A percentile compares a stretch with the other conserved stretches of the same genome.
Evolutionary conservation across 2,797 vertebrate species (phyloP).

Genomic region (Sphaeramia orbicularis): DNA sequence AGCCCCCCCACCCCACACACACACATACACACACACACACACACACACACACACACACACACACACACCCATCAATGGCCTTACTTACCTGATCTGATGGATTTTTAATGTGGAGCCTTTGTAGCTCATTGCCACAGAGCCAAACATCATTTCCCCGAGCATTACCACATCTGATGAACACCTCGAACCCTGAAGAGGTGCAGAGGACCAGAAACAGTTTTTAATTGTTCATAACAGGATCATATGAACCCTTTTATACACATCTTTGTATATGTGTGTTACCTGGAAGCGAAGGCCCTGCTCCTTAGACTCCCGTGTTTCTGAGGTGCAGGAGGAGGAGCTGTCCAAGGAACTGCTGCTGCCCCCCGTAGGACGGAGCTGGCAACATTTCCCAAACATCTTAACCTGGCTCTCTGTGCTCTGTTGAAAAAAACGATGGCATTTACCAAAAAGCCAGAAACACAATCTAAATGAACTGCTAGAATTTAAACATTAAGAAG

Average conservation of each 20-base stretch:
- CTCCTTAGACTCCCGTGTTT: constrained; percentile 90
- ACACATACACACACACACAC: too few species aligned
- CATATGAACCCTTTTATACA: too few species aligned
- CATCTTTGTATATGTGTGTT: not conserved
- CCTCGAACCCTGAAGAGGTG: constrained; percentile 85
- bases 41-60: too few species aligned
- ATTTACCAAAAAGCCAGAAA: not conserved
- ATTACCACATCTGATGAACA: constrained; percentile 96
- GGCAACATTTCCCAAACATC: constrained; percentile 95
- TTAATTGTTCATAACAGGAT: too few species aligned
- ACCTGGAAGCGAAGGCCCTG: constrained; percentile 84
- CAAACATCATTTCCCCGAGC: constrained; percentile 99
- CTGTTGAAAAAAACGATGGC: constrained; percentile 66
- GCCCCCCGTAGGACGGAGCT: constrained; percentile 92
- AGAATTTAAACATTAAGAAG: too few species aligned
- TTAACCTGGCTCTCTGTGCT: constrained; percentile 91
- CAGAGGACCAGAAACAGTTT: not conserved
- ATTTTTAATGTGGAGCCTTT: constrained; percentile 98
- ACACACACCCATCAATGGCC: too few species aligned
- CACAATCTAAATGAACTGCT: not conserved
- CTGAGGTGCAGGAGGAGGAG: constrained; percentile 90
- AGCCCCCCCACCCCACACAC: too few species aligned
- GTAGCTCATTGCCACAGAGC: constrained; percentile 99
- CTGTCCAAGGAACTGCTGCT: constrained; percentile 97
- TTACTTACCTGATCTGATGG: constrained; percentile 94